A percentile compares a stretch with the other conserved stretches of the same genome.
Conservation (phyloP, 1,140 invertebrate species). For the Brachionus calyciflorus region DNA sequence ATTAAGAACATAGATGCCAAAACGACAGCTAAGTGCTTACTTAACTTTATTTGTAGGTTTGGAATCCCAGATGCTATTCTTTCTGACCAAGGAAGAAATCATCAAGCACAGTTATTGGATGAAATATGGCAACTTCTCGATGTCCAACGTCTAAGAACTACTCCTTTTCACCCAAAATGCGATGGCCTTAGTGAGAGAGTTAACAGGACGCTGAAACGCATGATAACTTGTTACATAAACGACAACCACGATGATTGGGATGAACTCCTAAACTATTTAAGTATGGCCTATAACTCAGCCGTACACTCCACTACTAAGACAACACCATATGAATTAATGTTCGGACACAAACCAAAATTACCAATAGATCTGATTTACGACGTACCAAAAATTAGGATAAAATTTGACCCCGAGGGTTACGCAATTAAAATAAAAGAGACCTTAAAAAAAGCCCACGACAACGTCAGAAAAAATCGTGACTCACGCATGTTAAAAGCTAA, state of each 20-base stretch:
- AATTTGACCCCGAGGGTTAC: too few relatives aligned
- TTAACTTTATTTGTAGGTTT: conserved; percentile 51
- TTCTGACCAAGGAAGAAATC: conserved; percentile 48
- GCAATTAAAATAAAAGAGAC: too few relatives aligned
- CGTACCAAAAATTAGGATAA: too few relatives aligned
- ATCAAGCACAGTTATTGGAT: conserved; percentile 46
- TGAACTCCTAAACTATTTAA: too few relatives aligned
- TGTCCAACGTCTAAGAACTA: conserved; percentile 48
- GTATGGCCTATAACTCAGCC: too few relatives aligned
- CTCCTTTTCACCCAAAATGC: conserved; percentile 51
- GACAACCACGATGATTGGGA: conserved; percentile 49
- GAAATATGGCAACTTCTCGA: background rate
- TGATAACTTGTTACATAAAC: background rate
- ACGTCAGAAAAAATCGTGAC: too few relatives aligned
- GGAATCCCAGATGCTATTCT: background rate
- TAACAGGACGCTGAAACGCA: conserved; percentile 50
- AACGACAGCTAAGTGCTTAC: background rate
- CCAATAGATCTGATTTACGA: too few relatives aligned
- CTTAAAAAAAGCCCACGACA: too few relatives aligned
- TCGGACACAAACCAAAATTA: too few relatives aligned
- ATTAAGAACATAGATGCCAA: conserved; percentile 1
- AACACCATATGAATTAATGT: too few relatives aligned
- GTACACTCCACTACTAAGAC: too few relatives aligned
- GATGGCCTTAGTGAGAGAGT: conserved; percentile 54
- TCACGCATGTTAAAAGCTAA: too few relatives aligned